Evolutionary conservation across 2,113 vertebrate genomes (phyloP).

Genomic region (Chamaea fasciata): DNA sequence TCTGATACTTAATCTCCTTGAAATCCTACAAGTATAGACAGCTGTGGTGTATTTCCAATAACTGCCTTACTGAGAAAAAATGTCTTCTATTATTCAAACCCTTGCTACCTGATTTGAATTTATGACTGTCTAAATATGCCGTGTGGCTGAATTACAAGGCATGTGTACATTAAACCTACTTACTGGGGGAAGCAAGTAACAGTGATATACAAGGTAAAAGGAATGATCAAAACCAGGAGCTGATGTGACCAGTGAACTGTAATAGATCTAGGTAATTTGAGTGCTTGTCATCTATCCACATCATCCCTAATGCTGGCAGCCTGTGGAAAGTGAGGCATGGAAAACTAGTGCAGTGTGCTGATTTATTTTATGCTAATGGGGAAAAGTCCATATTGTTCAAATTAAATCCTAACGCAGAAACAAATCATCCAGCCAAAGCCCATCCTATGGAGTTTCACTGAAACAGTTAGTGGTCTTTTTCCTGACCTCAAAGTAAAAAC

Average conservation of each 20-base stretch:
- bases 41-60: not conserved
- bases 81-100: not conserved
- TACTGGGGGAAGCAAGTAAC: slow-evolving; percentile 1
- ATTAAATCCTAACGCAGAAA: slow-evolving; percentile 56
- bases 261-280: not conserved
- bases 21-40: not conserved
- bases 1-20: not conserved
- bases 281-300: slow-evolving; percentile 21
- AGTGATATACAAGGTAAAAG: not conserved
- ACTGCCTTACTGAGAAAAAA: not conserved
- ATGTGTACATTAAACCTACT: not conserved
- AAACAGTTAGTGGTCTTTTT: slow-evolving; percentile 49
- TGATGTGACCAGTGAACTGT: not conserved
- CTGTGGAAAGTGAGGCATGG: slow-evolving; percentile 51
- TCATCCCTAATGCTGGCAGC: not conserved
- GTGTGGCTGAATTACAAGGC: not conserved
- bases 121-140: not conserved
- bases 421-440: slow-evolving; percentile 18
- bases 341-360: slow-evolving; percentile 41
- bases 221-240: slow-evolving; percentile 14
- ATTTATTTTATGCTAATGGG: slow-evolving; percentile 52
- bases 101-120: slow-evolving; percentile 17
- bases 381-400: slow-evolving; percentile 56
- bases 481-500: slow-evolving; percentile 45
- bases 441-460: slow-evolving; percentile 51